A percentile compares a stretch with the other conserved stretches of the same genome.
These are phyloP conservation scores for Hybos culiciformis DNA, from an alignment of 2,888 invertebrate species.

Conservation along the genomic window DNA sequence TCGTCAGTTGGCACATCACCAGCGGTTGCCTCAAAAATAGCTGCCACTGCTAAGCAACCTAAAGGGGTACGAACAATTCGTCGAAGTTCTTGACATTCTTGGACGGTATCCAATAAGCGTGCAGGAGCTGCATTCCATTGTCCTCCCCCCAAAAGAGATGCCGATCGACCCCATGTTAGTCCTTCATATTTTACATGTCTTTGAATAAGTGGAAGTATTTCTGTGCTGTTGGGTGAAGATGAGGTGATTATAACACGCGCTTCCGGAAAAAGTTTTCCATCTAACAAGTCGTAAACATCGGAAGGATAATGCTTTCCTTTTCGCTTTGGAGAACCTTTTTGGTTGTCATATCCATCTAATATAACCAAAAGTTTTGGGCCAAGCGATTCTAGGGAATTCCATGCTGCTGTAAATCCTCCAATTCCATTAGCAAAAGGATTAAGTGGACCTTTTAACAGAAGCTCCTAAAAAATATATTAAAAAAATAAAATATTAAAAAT, in stretches of 20 bases:
- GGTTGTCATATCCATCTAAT: constrained; percentile 39
- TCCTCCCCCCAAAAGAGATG: constrained; percentile 36
- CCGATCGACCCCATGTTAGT: constrained; percentile 38
- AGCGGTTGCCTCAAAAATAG: constrained; percentile 38
- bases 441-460: constrained; percentile 34
- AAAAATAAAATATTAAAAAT: not conserved
- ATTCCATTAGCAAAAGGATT: constrained; percentile 24
- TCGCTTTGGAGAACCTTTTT: constrained; percentile 25
- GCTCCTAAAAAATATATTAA: constrained; percentile 20
- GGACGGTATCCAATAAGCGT: constrained; percentile 33
- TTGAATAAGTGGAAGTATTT: constrained; percentile 36
- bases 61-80: constrained; percentile 39
- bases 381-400: constrained; percentile 36
- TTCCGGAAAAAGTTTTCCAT: constrained; percentile 41
- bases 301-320: constrained; percentile 32
- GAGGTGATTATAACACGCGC: constrained; percentile 40
- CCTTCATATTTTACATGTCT: constrained; percentile 38
- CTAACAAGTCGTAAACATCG: constrained; percentile 39
- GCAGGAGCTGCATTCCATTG: constrained; percentile 38
- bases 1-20: constrained; percentile 31
- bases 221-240: constrained; percentile 29
- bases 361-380: constrained; percentile 39
- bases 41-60: constrained; percentile 40
- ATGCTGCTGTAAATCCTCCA: constrained; percentile 32
- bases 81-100: constrained; percentile 32